Evolutionary conservation across 1,140 invertebrate genomes (phyloP), one percentile per base, ranked within the genome.

Genomic region (Drosophila dunni): DNA sequence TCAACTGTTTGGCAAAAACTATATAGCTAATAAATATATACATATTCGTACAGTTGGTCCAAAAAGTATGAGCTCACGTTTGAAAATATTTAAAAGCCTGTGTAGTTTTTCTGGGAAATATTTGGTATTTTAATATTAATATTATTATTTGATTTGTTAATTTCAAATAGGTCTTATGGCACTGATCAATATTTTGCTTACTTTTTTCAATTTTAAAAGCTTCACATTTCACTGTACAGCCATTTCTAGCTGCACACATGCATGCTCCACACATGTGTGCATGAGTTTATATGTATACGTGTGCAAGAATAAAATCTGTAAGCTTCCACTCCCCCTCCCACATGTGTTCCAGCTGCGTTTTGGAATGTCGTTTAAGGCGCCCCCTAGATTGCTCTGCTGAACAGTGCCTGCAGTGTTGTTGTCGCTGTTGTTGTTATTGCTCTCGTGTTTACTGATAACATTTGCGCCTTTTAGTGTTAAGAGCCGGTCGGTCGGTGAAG

Each of bases 401-500:
- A 42, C 40, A 42, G 1, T 24, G 24, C 4, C 4, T 29, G 24
- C 6, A 29, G 24, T 75, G 57, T 46, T 80, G 33, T 67, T 81
- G 63, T 63, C 71, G 48, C 36, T 71, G 76, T 62, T 80, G 34
- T 48, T 62, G 58, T 57, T 62, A 34, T 61, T 71, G 51, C 68
- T 72, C 63, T 70, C 70, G 61, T 63, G 70, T 68, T 57, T 69
- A 46, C 83, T 89, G 83, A 88, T 88, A 88, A 88, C 83, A 88
- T 86, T 86, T 86, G 79, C 73, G 83, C 84, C 73, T 88, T 82
- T 81, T 51, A 17, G 36, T 51, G 72, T 53, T 46, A 58, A 36
- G 68, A 75, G 71, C 38, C 61, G 56, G 54, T 63, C 50, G 53
- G 17, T 17, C 50, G 53, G 17, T 17, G 10, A 9, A 74, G 65